These are phyloP conservation scores for Epinotia brunnichana DNA, from an alignment of 2,888 invertebrate genomes.

Conservation along the genomic window DNA sequence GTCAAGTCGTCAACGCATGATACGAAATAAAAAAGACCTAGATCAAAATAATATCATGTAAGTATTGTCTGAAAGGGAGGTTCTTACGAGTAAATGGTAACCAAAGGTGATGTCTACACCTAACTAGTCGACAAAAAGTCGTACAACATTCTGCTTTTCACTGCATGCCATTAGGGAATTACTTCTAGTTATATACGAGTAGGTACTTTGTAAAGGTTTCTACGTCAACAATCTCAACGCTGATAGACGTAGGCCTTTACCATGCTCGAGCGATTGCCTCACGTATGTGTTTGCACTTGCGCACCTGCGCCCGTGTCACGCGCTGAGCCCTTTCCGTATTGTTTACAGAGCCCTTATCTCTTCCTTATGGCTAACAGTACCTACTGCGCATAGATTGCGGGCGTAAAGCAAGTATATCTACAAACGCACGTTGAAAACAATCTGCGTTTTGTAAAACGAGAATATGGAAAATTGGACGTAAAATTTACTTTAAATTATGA, in stretches of 20 bases:
- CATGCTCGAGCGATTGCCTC: constrained; percentile 10
- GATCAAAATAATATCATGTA: no score
- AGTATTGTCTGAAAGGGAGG: no score
- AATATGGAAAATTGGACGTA: background rate
- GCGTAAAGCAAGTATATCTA: constrained; percentile 7
- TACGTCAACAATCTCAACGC: background rate
- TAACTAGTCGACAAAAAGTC: no score
- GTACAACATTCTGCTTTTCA: no score
- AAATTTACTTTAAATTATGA: no score
- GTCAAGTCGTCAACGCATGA: no score
- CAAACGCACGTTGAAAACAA: constrained; percentile 11
- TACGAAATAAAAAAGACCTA: no score
- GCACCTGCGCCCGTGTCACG: constrained; percentile 47
- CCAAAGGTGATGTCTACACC: no score
- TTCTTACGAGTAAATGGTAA: no score
- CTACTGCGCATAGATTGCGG: background rate
- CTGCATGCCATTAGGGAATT: no score
- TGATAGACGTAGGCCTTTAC: background rate
- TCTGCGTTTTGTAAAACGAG: no score
- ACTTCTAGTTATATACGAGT: background rate
- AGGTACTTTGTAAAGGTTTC: background rate
- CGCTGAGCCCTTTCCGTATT: constrained; percentile 54
- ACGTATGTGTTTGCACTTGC: constrained; percentile 44
- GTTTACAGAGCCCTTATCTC: constrained; percentile 67
- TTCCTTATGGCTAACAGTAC: constrained; percentile 55